A percentile compares a stretch with the other conserved stretches of the same genome.
Conservation (phyloP, 2,113 vertebrate genomes). For the Pontoporia blainvillei region DNA sequence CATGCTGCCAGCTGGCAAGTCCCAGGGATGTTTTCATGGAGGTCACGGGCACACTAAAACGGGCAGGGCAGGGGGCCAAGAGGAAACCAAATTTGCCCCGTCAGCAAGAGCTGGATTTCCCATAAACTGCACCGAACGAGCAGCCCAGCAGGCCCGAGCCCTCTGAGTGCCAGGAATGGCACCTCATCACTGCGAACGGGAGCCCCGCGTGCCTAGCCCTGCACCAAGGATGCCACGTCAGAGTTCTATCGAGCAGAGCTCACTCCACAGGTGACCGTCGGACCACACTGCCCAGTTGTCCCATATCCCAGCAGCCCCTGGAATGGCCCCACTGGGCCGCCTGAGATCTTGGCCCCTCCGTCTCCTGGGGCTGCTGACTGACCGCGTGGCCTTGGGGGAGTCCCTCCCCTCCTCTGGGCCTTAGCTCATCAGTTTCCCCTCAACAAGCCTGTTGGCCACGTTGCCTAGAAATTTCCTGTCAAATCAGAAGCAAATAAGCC, state of each 20-base stretch:
- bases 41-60: background rate
- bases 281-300: background rate
- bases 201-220: background rate
- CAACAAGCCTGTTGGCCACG: background rate
- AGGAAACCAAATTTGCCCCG: background rate
- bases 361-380: background rate
- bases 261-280: background rate
- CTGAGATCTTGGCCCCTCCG: background rate
- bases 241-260: background rate
- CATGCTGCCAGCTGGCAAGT: background rate
- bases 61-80: background rate
- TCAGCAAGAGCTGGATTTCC: constrained; percentile 18
- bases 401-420: background rate
- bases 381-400: background rate
- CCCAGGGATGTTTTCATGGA: background rate
- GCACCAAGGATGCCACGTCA: background rate
- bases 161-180: background rate
- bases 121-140: background rate
- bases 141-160: background rate
- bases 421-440: background rate
- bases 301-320: background rate
- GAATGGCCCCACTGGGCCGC: background rate
- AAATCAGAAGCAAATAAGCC: background rate
- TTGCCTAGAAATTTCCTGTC: background rate
- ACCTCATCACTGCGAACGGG: constrained; percentile 15